Evolutionary conservation across 2,888 invertebrate genomes (phyloP).

Genomic region (Allolobophora icterica): DNA sequence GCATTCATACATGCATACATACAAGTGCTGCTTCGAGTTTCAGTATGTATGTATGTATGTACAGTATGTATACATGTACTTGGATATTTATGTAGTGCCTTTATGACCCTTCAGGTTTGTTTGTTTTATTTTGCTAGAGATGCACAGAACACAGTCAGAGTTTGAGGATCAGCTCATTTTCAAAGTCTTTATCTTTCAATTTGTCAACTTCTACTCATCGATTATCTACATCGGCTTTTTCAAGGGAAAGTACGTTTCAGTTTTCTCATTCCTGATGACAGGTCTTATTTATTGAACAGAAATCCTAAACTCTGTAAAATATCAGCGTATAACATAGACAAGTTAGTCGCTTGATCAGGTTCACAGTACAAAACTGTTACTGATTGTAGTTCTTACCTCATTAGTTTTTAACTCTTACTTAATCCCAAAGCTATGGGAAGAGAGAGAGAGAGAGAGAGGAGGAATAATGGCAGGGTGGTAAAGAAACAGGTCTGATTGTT

Average conservation of each 20-base stretch:
- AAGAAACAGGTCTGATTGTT: neutral
- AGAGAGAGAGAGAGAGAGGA: neutral
- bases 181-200: constrained; percentile 66
- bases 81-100: neutral
- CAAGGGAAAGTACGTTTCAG: constrained; percentile 63
- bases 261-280: neutral
- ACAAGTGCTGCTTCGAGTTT: no score
- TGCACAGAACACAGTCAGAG: constrained; percentile 66
- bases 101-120: neutral
- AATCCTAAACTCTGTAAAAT: no score
- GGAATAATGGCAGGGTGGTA: neutral
- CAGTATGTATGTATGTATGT: no score
- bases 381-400: neutral
- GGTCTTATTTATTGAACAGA: no score
- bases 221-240: constrained; percentile 66
- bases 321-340: neutral
- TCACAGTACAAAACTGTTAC: neutral
- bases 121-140: constrained; percentile 54
- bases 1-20: no score
- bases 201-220: constrained; percentile 66
- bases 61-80: neutral
- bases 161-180: constrained; percentile 66
- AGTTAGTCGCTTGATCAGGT: neutral
- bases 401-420: neutral
- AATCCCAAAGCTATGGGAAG: neutral